Conservation (phyloP, 2,797 vertebrate genomes). For the Myiotriccus ornatus region DNA sequence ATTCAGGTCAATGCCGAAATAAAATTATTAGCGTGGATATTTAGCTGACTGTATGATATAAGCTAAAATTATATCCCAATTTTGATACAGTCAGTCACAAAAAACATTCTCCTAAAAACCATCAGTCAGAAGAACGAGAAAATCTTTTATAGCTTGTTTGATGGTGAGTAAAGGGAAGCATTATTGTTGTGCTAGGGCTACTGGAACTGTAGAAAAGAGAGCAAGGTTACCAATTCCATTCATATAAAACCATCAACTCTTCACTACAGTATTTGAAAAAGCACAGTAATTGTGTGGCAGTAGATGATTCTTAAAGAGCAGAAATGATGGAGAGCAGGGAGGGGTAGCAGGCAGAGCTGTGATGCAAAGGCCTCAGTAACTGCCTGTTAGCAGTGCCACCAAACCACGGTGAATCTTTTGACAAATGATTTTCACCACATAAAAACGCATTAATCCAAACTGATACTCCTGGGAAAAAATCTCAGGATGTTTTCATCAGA, state of each 20-base stretch:
- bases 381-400: background rate
- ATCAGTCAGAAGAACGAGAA: background rate
- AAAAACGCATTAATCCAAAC: background rate
- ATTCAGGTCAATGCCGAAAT: background rate
- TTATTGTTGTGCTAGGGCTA: background rate
- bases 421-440: background rate
- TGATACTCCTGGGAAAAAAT: background rate
- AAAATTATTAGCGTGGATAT: background rate
- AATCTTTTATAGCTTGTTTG: background rate
- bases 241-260: background rate
- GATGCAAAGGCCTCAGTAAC: background rate
- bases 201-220: background rate
- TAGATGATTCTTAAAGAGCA: background rate
- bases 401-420: fast-evolving
- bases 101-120: background rate
- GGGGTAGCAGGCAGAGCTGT: background rate
- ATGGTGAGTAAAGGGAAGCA: background rate
- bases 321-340: background rate
- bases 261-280: background rate
- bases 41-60: background rate
- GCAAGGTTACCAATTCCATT: background rate
- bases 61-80: background rate
- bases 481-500: background rate
- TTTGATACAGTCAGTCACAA: background rate
- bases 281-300: background rate